A percentile compares a stretch with the other conserved stretches of the same genome.
Conservation (phyloP, 2,888 invertebrate genomes). For the Nemotelus pantherinus region DNA sequence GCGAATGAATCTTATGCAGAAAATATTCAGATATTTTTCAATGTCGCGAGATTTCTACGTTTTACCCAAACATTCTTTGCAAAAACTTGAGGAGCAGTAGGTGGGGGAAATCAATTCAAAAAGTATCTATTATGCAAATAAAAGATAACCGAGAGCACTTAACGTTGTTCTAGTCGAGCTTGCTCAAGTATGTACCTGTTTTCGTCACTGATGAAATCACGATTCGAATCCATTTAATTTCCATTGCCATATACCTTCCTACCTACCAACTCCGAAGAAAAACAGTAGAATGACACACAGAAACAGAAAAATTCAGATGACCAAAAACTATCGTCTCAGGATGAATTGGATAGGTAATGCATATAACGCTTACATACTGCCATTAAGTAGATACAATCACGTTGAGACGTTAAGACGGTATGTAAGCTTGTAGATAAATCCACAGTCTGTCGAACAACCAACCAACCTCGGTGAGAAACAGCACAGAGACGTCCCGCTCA, state of each 20-base stretch:
- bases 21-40: too few species aligned
- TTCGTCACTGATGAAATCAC: not conserved
- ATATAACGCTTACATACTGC: conserved; percentile 18
- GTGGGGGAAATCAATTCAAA: too few species aligned
- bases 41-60: too few species aligned
- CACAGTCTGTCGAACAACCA: not conserved
- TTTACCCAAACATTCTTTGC: too few species aligned
- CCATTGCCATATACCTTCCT: conserved; percentile 14
- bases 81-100: too few species aligned
- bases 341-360: conserved; percentile 20
- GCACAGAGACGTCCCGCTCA: not conserved
- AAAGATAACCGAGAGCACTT: not conserved
- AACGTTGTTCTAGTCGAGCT: not conserved
- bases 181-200: not conserved
- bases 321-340: conserved; percentile 3
- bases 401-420: conserved; percentile 23
- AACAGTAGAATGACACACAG: not conserved
- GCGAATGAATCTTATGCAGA: too few species aligned
- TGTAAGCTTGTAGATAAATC: not conserved
- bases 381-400: conserved; percentile 28
- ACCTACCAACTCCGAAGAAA: not conserved
- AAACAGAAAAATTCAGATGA: not conserved
- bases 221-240: conserved; percentile 19
- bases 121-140: conserved; percentile 11
- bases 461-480: not conserved